A percentile compares a stretch with the other conserved stretches of the same genome.
These are phyloP conservation scores for Balaeniceps rex DNA, from an alignment of 2,113 vertebrate species.

Conservation along the genomic window DNA sequence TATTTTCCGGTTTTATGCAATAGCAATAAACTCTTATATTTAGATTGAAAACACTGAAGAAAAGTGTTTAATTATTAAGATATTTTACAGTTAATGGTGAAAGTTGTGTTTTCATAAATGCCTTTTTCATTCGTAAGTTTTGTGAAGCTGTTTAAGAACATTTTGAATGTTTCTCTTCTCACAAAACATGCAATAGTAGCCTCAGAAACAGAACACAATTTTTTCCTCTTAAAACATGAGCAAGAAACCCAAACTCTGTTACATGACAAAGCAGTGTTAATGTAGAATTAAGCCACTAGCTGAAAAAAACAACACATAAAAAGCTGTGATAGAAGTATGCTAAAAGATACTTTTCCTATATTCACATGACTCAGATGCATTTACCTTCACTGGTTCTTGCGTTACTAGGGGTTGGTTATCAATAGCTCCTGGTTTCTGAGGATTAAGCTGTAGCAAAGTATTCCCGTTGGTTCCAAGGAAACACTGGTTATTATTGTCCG, in stretches of 20 bases:
- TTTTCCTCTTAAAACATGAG: neutral
- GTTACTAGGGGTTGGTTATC: constrained; percentile 94
- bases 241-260: neutral
- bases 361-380: neutral
- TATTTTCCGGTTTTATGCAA: neutral
- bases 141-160: neutral
- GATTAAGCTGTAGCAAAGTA: constrained; percentile 81
- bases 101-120: neutral
- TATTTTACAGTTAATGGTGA: neutral
- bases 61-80: neutral
- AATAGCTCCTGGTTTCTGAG: constrained; percentile 94
- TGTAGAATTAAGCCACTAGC: neutral
- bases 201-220: neutral
- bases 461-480: constrained; percentile 86
- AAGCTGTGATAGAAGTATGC: neutral
- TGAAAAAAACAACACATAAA: neutral
- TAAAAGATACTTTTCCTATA: neutral
- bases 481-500: constrained; percentile 95
- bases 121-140: neutral
- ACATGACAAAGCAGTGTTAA: neutral
- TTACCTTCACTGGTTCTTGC: constrained; percentile 91
- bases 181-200: neutral
- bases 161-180: neutral
- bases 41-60: neutral
- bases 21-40: neutral